These are phyloP conservation scores for Macaca nemestrina DNA, from an alignment of 2,113 vertebrate genomes.

Conservation along the genomic window DNA sequence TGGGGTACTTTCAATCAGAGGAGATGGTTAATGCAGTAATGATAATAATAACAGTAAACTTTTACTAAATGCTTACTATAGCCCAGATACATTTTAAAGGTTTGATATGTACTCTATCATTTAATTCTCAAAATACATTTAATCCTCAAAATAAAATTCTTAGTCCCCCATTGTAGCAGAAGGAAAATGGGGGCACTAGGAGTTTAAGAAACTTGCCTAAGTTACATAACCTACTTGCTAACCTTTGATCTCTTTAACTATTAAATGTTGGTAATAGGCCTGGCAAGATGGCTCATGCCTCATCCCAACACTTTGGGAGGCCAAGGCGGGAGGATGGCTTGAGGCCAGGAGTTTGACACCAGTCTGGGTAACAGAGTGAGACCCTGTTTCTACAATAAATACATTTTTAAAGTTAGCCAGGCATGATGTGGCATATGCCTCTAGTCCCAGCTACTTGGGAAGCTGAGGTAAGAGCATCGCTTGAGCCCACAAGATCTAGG, in stretches of 20 bases:
- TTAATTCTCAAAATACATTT: constrained; percentile 13
- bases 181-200: background rate
- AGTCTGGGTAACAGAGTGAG: no score
- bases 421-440: no score
- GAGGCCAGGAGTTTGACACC: no score
- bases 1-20: background rate
- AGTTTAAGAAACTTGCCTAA: background rate
- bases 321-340: no score
- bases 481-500: no score
- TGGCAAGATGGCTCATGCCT: no score
- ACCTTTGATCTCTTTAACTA: background rate
- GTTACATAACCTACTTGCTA: background rate
- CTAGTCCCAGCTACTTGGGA: no score
- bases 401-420: no score
- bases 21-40: background rate
- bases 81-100: background rate
- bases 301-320: no score
- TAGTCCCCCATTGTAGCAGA: background rate
- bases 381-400: no score
- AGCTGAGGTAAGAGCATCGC: no score
- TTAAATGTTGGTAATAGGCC: background rate
- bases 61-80: background rate
- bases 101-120: background rate
- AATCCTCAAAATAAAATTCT: background rate
- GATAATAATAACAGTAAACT: background rate